Percentiles rank a stretch among this genome's conserved stretches.
Conservation (phyloP, 2,113 vertebrate genomes). For the Aegithalos caudatus region DNA sequence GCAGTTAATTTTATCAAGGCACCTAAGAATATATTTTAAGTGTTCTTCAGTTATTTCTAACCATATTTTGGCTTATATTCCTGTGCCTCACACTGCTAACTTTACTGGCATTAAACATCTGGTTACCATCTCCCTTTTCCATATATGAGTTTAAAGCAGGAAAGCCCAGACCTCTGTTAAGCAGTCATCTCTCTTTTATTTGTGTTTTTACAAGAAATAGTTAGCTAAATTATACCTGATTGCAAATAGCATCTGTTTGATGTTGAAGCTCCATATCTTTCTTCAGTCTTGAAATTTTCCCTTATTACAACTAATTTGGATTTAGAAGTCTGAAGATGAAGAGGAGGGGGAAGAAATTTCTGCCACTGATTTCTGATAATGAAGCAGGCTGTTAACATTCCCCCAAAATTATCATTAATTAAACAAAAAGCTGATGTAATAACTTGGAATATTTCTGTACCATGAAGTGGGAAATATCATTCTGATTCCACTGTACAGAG, state of each 20-base stretch:
- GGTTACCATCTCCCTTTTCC: not conserved
- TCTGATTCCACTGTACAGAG: not conserved
- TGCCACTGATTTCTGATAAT: conserved; percentile 20
- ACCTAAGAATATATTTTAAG: not conserved
- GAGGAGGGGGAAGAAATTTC: not conserved
- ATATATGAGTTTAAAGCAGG: not conserved
- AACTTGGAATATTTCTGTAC: not conserved
- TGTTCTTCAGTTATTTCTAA: not conserved
- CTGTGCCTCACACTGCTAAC: not conserved
- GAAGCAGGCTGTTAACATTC: conserved; percentile 29
- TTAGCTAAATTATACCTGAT: conserved; percentile 43
- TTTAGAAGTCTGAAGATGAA: conserved; percentile 36
- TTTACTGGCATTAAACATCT: not conserved
- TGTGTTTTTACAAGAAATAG: not conserved
- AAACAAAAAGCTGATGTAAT: not conserved
- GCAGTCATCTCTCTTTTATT: not conserved
- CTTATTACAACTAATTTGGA: conserved; percentile 19
- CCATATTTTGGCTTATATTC: not conserved
- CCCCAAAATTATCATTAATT: conserved; percentile 29
- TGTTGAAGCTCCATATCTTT: not conserved
- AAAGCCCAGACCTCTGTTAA: not conserved
- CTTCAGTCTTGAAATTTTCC: conserved; percentile 15
- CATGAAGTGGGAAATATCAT: not conserved
- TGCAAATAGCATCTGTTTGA: conserved; percentile 49
- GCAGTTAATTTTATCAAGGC: not conserved